These are phyloP conservation scores for Corythaeola cristata DNA, from an alignment of 2,113 vertebrate genomes.

Conservation along the genomic window DNA sequence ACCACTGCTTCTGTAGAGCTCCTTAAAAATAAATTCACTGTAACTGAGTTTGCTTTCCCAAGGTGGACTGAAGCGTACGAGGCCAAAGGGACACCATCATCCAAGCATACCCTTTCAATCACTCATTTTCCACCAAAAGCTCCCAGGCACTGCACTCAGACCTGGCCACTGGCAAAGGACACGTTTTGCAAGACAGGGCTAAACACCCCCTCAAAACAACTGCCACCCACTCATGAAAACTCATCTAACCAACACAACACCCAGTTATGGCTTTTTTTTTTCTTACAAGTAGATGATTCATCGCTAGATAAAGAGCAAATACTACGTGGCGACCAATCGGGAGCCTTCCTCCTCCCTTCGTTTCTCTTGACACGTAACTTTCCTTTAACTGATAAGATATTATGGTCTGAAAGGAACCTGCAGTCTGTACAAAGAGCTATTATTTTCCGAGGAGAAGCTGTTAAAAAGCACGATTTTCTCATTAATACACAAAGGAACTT, in stretches of 20 bases:
- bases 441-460: not conserved
- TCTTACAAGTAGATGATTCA: not conserved
- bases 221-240: not conserved
- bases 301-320: not conserved
- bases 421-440: not conserved
- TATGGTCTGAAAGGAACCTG: not conserved
- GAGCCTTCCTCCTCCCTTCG: not conserved
- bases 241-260: not conserved
- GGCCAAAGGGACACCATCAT: not conserved
- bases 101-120: not conserved
- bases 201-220: not conserved
- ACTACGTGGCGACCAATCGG: not conserved
- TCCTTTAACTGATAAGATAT: not conserved
- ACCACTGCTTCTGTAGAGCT: not conserved
- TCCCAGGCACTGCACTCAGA: not conserved
- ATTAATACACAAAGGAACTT: not conserved
- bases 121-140: not conserved
- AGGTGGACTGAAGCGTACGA: not conserved
- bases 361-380: not conserved
- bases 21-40: not conserved
- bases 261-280: not conserved
- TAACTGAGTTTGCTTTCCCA: not conserved
- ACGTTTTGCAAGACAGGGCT: not conserved
- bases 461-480: conserved; percentile 5
- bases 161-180: not conserved